These are phyloP conservation scores for Zosterops japonicus DNA, from an alignment of 2,113 vertebrate species.

Conservation along the genomic window DNA sequence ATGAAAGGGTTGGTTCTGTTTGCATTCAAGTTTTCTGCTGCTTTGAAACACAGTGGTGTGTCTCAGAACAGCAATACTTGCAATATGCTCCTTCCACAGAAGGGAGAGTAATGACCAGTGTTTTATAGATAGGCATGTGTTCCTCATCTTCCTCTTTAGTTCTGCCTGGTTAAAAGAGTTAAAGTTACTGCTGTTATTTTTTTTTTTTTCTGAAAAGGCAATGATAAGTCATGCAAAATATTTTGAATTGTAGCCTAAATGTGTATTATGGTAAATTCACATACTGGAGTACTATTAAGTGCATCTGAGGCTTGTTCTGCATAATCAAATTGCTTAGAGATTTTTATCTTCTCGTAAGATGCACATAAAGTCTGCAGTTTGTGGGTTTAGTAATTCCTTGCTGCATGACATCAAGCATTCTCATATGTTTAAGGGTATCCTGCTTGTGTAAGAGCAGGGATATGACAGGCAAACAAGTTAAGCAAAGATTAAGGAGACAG, in stretches of 20 bases:
- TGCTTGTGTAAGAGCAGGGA: neutral
- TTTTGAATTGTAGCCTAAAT: neutral
- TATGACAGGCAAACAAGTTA: neutral
- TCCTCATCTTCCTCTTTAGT: neutral
- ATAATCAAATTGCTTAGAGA: neutral
- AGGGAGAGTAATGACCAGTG: neutral
- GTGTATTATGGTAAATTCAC: accelerated
- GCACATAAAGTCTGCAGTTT: neutral
- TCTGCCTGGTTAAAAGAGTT: neutral
- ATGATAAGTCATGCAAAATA: neutral
- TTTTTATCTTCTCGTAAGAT: neutral
- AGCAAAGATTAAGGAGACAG: neutral
- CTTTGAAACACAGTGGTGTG: neutral
- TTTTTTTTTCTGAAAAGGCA: neutral
- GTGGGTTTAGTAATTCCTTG: neutral
- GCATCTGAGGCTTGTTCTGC: neutral
- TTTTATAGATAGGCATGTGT: neutral
- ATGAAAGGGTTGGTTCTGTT: neutral
- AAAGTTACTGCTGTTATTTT: neutral
- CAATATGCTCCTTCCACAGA: neutral
- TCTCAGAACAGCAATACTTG: neutral
- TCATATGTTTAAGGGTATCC: neutral
- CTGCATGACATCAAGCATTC: neutral
- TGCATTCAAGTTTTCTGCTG: neutral
- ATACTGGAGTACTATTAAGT: neutral